These are phyloP conservation scores for Leptopilina syphax DNA, from an alignment of 2,888 invertebrate genomes.

Conservation along the genomic window DNA sequence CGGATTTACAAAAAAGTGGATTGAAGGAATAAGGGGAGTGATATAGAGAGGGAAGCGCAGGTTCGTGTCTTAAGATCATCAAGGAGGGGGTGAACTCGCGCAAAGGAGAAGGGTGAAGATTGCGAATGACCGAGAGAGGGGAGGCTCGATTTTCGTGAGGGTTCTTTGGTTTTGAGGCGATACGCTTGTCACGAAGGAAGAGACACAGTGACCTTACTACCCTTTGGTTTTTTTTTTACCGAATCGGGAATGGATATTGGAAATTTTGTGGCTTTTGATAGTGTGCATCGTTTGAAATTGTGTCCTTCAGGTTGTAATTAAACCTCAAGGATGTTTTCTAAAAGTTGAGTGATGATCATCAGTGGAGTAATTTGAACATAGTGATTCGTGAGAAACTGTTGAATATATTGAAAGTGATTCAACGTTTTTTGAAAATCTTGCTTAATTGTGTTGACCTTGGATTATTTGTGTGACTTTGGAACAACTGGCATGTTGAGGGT, in stretches of 20 bases:
- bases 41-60: slow-evolving; percentile 46
- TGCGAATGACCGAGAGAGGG: slow-evolving; percentile 36
- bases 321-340: background rate
- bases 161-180: slow-evolving; percentile 37
- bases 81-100: slow-evolving; percentile 13
- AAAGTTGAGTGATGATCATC: slow-evolving; percentile 22
- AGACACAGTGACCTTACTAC: slow-evolving; percentile 38
- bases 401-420: background rate
- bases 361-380: background rate
- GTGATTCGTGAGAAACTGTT: slow-evolving; percentile 25
- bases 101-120: slow-evolving; percentile 40
- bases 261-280: background rate
- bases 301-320: background rate
- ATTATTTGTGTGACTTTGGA: slow-evolving; percentile 28
- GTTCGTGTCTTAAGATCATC: slow-evolving; percentile 16
- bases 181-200: slow-evolving; percentile 27
- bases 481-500: background rate
- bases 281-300: background rate
- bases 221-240: background rate
- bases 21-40: slow-evolving; percentile 40
- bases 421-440: background rate
- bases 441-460: slow-evolving; percentile 33
- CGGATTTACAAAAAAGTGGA: background rate
- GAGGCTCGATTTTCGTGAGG: slow-evolving; percentile 44
- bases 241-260: slow-evolving; percentile 4